Percentiles rank a stretch among this genome's conserved stretches.
phyloP scores from a whole-genome alignment of 2,113 vertebrate genomes.

The Salminus brasiliensis region DNA sequence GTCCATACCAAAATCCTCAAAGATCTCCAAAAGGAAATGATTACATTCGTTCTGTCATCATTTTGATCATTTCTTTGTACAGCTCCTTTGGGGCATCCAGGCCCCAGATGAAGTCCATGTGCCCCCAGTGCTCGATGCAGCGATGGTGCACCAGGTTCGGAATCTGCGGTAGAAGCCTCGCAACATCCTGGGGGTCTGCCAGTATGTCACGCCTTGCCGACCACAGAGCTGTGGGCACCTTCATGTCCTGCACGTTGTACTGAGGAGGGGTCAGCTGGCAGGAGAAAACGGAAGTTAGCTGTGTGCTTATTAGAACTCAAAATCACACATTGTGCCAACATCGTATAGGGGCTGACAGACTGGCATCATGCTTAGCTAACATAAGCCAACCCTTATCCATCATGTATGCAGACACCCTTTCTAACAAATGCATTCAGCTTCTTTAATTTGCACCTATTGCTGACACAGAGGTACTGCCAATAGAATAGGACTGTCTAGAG shows the following conservation, averaged over 20 bases:
- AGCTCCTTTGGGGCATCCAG: slow-evolving; percentile 79
- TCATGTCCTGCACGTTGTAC: slow-evolving; percentile 79
- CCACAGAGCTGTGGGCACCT: slow-evolving; percentile 87
- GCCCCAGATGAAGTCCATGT: slow-evolving; percentile 91
- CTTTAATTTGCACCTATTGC: no score
- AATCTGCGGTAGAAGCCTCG: slow-evolving; percentile 79
- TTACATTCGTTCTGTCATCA: slow-evolving; percentile 72
- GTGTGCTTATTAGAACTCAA: background rate
- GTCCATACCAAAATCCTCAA: background rate
- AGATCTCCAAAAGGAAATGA: background rate
- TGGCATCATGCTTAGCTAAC: no score
- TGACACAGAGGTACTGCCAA: no score
- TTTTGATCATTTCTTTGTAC: slow-evolving; percentile 80
- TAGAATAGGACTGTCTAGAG: no score
- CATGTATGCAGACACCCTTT: no score
- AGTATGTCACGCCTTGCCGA: slow-evolving; percentile 81
- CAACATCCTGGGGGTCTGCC: slow-evolving; percentile 76
- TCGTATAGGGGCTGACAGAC: background rate
- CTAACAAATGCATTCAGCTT: no score
- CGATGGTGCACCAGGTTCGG: slow-evolving; percentile 74
- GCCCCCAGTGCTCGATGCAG: slow-evolving; percentile 84
- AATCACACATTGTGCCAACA: background rate
- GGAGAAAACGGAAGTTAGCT: slow-evolving; percentile 14
- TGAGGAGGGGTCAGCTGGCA: slow-evolving; percentile 80
- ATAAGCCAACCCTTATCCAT: no score